phyloP scores from a whole-genome alignment of 2,113 vertebrate genomes.

The Amphilophus citrinellus region DNA sequence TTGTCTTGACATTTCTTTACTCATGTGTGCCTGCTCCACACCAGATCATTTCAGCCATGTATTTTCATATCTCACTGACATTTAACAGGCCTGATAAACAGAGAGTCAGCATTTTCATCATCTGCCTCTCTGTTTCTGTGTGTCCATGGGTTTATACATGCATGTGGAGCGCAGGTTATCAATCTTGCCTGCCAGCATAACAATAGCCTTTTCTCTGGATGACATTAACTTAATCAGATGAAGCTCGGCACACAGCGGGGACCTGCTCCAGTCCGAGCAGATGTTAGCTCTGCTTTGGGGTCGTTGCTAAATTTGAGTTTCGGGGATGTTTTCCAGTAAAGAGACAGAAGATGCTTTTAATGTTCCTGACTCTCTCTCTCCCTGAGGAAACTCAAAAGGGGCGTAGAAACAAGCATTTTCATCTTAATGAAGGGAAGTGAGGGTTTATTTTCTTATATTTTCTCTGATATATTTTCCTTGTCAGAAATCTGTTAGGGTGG shows the following conservation, averaged over 20 bases:
- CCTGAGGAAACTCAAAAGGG: not conserved
- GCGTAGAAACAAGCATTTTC: no score
- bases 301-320: not conserved
- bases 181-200: conserved; percentile 65
- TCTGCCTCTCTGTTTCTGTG: not conserved
- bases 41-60: not conserved
- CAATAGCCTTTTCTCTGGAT: conserved; percentile 44
- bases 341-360: not conserved
- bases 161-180: conserved; percentile 57
- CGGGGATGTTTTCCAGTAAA: not conserved
- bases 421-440: not conserved
- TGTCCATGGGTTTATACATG: conserved; percentile 20
- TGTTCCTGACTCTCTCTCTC: not conserved
- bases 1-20: not conserved
- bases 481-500: not conserved
- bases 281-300: not conserved
- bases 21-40: not conserved
- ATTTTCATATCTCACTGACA: conserved; percentile 37
- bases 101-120: conserved; percentile 2
- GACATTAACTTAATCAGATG: conserved; percentile 63
- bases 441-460: not conserved
- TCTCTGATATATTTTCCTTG: not conserved
- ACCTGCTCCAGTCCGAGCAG: conserved; percentile 15
- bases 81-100: conserved; percentile 40
- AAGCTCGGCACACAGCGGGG: conserved; percentile 33